Percentiles rank a stretch among this genome's conserved stretches.
phyloP scores from a whole-genome alignment of 1,140 invertebrate genomes.

The Coenobita brevimanus region DNA sequence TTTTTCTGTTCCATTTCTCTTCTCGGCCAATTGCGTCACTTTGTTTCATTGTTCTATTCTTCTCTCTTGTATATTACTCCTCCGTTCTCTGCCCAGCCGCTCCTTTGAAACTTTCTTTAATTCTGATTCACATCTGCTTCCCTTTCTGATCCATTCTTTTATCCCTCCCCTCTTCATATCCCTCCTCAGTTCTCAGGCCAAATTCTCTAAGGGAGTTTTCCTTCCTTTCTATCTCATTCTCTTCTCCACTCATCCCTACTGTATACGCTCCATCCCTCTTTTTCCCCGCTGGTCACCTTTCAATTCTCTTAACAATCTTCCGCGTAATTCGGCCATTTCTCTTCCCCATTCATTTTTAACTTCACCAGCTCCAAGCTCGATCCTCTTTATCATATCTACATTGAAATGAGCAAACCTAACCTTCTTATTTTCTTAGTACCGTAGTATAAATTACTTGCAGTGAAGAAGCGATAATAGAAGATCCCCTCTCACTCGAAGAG shows the following conservation, averaged over 20 bases:
- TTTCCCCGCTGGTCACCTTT: conserved; percentile 12
- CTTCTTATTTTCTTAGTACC: neutral
- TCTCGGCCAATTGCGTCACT: too few species aligned
- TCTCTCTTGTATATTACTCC: neutral
- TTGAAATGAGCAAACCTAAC: neutral
- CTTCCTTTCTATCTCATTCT: neutral
- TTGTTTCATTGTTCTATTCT: neutral
- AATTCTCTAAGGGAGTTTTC: neutral
- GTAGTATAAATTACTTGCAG: neutral
- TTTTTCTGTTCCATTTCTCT: neutral
- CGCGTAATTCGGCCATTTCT: too few species aligned
- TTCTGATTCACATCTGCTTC: neutral
- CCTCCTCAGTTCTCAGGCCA: neutral
- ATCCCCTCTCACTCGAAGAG: neutral
- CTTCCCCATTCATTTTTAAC: too few species aligned
- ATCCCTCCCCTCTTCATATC: neutral
- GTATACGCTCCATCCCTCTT: neutral
- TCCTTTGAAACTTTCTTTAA: neutral
- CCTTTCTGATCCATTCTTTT: neutral
- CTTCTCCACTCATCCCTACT: neutral
- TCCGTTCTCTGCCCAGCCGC: neutral
- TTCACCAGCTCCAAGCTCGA: too few species aligned
- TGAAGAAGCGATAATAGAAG: neutral
- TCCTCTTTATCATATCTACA: neutral
- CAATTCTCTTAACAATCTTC: conserved; percentile 7